Evolutionary conservation across 2,797 vertebrate genomes (phyloP), one percentile per base, ranked within the genome.

Genomic region (Neosalanx taihuensis): DNA sequence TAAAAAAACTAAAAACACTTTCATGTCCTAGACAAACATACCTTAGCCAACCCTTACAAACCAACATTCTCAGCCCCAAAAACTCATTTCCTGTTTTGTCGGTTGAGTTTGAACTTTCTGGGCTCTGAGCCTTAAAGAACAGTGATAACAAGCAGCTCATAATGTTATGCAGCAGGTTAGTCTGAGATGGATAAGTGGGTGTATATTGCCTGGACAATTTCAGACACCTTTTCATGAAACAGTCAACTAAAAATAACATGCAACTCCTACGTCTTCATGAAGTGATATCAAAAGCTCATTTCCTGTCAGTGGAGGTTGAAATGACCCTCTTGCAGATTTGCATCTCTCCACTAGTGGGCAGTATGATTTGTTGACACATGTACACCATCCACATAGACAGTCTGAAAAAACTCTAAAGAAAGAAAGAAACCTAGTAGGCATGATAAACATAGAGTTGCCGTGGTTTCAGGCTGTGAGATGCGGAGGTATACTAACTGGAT

Each of bases 391-490:
- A 15, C 5, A 64, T 41, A 46, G 3, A 1, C 23, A 6, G 5
- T 66, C 13, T 23, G 30, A 23, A 69, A 23, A 69, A 31, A 51
- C 23, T 51, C 64, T 72, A 15, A 67, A 72, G 18, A n/a, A 76
- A 73, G 2, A 7, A 26, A 37, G 61, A 33, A 37, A 75, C 62
- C 60, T 74, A 72, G 15, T 69, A 37, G 5, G 15, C 66, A 2
- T 17, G 77, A 82, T 82, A 85, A 87, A 90, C 81, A 67, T 61
- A 68, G 60, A 67, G 81, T 75, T 72, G 79, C 79, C 67, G 60
- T 77, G 72, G 75, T 79, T 76, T 33, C 65, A 67, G 66, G 69
- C 71, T 63, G 70, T 79, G 73, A 65, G 1, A 71, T 29, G 64
- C 67, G 63, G 80, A 67, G 70, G 71, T 77, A 72, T 63, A 80